Evolutionary conservation across 2,113 vertebrate genomes (phyloP).

Genomic region (Paralichthys olivaceus): DNA sequence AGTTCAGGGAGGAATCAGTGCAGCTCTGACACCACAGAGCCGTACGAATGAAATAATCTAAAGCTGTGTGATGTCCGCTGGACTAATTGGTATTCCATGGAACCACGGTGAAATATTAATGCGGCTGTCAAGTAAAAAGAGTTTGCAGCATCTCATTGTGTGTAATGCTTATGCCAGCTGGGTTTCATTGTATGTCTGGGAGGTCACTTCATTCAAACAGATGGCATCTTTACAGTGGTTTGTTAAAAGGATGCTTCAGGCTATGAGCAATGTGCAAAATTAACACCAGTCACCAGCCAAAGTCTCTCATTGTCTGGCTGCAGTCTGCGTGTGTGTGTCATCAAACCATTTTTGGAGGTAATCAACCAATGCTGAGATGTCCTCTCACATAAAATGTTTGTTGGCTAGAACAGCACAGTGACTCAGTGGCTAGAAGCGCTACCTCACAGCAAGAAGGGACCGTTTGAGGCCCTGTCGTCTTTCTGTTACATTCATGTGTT

Average conservation of each 20-base stretch:
- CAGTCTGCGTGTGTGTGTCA: slow-evolving; percentile 30
- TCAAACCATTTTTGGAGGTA: slow-evolving; percentile 42
- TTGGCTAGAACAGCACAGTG: slow-evolving; percentile 2
- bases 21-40: slow-evolving; percentile 28
- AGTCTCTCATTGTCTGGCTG: slow-evolving; percentile 51
- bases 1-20: slow-evolving; percentile 44
- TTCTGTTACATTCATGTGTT: not conserved
- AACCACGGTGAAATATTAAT: slow-evolving; percentile 69
- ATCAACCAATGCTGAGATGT: slow-evolving; percentile 35
- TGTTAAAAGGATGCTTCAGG: slow-evolving; percentile 57
- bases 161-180: slow-evolving; percentile 54
- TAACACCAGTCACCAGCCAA: slow-evolving; percentile 44
- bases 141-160: slow-evolving; percentile 42
- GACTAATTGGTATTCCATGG: slow-evolving; percentile 53
- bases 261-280: slow-evolving; percentile 57
- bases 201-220: slow-evolving; percentile 72
- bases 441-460: slow-evolving; percentile 2
- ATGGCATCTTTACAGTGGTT: slow-evolving; percentile 67
- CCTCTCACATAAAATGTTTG: slow-evolving; percentile 4
- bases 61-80: slow-evolving; percentile 35
- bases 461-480: not conserved
- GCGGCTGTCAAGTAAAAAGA: slow-evolving; percentile 53
- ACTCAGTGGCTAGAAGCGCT: slow-evolving; percentile 18
- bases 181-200: slow-evolving; percentile 59
- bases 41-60: slow-evolving; percentile 40